Percentiles rank a stretch among this genome's conserved stretches.
These are phyloP conservation scores for Cygnus olor DNA, from an alignment of 2,797 vertebrate species.

Conservation along the genomic window DNA sequence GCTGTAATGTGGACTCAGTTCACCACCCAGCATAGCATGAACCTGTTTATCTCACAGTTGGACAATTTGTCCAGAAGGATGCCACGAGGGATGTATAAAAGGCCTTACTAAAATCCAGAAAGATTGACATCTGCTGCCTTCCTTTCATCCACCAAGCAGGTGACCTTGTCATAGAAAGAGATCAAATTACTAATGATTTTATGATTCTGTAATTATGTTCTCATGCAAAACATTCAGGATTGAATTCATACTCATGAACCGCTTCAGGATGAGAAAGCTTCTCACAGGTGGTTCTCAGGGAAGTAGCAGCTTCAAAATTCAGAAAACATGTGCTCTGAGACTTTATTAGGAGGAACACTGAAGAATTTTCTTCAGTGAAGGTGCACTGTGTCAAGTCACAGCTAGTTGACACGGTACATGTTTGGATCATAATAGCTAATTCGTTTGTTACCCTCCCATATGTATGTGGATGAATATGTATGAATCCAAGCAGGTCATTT, in stretches of 20 bases:
- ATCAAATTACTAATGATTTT: no score
- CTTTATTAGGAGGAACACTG: neutral
- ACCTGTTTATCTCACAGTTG: no score
- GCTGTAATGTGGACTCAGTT: no score
- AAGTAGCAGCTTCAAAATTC: neutral
- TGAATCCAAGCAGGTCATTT: neutral
- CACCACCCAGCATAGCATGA: no score
- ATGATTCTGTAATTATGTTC: neutral
- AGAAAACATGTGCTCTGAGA: neutral
- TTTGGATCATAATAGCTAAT: neutral
- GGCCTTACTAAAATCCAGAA: no score
- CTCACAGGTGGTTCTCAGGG: accelerated
- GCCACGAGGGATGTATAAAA: no score
- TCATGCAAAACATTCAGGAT: neutral
- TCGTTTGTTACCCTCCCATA: neutral
- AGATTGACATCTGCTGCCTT: no score
- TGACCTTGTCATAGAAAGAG: no score
- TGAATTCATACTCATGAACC: neutral
- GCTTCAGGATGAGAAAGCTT: neutral
- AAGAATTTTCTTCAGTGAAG: neutral
- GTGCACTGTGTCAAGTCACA: neutral
- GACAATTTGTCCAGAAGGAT: no score
- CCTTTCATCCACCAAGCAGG: no score
- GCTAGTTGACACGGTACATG: no score
- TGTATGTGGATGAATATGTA: neutral